Base-by-base conservation (phyloP, 1,140 invertebrate species). In the Gerris buenoi region DNA sequence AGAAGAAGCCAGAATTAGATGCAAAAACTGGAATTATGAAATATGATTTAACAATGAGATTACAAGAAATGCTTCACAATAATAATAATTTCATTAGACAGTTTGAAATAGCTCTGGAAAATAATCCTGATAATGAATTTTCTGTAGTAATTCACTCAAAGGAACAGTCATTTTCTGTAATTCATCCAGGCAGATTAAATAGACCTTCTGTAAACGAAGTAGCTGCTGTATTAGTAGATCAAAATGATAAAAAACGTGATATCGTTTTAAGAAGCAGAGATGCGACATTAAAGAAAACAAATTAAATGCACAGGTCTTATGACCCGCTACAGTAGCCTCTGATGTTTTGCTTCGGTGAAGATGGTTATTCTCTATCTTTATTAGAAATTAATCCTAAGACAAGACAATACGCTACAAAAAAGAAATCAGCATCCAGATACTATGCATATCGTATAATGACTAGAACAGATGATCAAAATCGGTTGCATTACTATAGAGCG, bases 61-160 rank as follows among this genome's bases (percentile, higher is more conserved):
- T 33, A 2, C 27, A 2, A 2, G 23, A 64, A 15, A 2, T 14
- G 22, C 23, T 28, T 46, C 27, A 33, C 28, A 64, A 15, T 14
- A 64, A 14, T 26, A 14, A 63, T 25, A 15, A n/a, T 56, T 26
- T 26, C 5, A 27, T 63, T 26, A 15, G 23, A n/a, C 14, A 22
- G 15, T 33, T 81, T 2, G 88, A 76, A 18, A 81, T 79, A 63
- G 84, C 82, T 65, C 78, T 72, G 66, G 33, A 3, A 2, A 2
- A 18, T 10, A 73, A 10, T 13, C 46, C 46, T 13, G 10, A 10
- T n/a, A 10, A 65, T 63, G 57, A 68, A 15, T 66, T 28, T 63
- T 29, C 66, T 65, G 29, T 70, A 23, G 62, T 75, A 15, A 74
- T 74, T 68, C 3, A 64, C 56, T 70, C 73, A 56, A n/a, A n/a